These are phyloP conservation scores for Temnothorax longispinosus DNA, from an alignment of 1,140 invertebrate genomes.

Conservation along the genomic window DNA sequence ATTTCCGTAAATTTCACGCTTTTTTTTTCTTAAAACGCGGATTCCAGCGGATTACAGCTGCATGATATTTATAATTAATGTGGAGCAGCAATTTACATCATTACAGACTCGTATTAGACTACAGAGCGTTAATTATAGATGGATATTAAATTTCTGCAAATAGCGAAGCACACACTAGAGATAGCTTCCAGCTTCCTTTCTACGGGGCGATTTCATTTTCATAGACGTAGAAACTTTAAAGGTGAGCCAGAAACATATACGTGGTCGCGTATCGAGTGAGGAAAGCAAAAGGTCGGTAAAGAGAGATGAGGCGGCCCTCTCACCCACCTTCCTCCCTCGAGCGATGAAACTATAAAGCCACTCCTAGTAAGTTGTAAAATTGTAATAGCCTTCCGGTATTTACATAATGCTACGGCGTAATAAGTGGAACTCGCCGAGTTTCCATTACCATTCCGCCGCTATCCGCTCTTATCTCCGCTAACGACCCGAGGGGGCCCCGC, in stretches of 20 bases:
- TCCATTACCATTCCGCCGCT: constrained; percentile 78
- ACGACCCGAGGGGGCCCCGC: constrained; percentile 71
- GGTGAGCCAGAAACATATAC: constrained; percentile 25
- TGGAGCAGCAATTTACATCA: not conserved
- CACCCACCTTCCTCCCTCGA: constrained; percentile 23
- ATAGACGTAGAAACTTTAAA: constrained; percentile 37
- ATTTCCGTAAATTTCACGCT: not conserved
- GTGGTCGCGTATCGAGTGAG: constrained; percentile 22
- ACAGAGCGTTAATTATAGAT: constrained; percentile 34
- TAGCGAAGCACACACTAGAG: not conserved
- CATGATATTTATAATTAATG: not conserved
- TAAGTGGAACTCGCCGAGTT: constrained; percentile 81
- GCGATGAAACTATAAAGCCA: constrained; percentile 82
- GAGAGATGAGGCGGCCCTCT: constrained; percentile 26
- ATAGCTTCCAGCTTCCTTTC: constrained; percentile 16
- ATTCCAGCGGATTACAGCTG: not conserved
- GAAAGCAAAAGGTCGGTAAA: constrained; percentile 33
- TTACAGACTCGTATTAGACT: not conserved
- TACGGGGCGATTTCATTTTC: constrained; percentile 31
- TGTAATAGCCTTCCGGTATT: constrained; percentile 83
- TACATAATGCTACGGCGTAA: constrained; percentile 83
- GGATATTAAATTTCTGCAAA: constrained; percentile 50
- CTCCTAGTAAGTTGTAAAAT: constrained; percentile 83
- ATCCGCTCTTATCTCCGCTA: constrained; percentile 79
- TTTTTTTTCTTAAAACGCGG: not conserved